Conservation (phyloP, 2,113 vertebrate genomes). For the Pterocles gutturalis region DNA sequence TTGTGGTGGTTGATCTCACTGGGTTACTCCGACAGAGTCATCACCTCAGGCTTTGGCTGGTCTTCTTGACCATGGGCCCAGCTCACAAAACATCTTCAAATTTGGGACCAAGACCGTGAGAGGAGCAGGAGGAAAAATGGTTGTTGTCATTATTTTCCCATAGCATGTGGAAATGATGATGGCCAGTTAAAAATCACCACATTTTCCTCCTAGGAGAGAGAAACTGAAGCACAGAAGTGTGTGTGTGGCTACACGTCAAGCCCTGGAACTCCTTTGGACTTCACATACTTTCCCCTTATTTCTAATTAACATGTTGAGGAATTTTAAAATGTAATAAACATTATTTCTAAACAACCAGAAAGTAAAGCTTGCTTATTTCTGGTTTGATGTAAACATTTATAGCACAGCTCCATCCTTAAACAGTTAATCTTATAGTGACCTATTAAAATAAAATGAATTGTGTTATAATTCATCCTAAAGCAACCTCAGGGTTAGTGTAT, state of each 20-base stretch:
- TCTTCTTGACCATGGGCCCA: neutral
- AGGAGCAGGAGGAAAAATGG: neutral
- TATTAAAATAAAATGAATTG: slow-evolving; percentile 78
- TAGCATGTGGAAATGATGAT: neutral
- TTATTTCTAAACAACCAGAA: slow-evolving; percentile 48
- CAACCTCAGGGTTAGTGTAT: slow-evolving; percentile 69
- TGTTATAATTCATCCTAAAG: slow-evolving; percentile 76
- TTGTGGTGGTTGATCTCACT: neutral
- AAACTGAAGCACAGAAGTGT: neutral
- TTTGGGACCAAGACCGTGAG: neutral
- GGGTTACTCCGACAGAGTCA: too few relatives aligned
- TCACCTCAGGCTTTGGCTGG: neutral
- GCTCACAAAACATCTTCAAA: neutral
- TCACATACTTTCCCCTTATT: neutral
- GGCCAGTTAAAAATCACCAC: neutral
- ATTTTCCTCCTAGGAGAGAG: neutral
- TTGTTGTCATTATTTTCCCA: neutral
- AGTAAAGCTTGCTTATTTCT: slow-evolving; percentile 28
- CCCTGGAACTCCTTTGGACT: neutral
- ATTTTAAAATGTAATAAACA: slow-evolving; percentile 64
- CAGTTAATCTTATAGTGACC: slow-evolving; percentile 77
- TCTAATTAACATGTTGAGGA: slow-evolving; percentile 53
- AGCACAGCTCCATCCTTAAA: slow-evolving; percentile 68
- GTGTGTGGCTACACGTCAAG: neutral
- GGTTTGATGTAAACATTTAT: slow-evolving; percentile 72